Evolutionary conservation across 1,140 invertebrate genomes (phyloP), one percentile per base, ranked within the genome.

Genomic region (Heliconius hermathena): DNA sequence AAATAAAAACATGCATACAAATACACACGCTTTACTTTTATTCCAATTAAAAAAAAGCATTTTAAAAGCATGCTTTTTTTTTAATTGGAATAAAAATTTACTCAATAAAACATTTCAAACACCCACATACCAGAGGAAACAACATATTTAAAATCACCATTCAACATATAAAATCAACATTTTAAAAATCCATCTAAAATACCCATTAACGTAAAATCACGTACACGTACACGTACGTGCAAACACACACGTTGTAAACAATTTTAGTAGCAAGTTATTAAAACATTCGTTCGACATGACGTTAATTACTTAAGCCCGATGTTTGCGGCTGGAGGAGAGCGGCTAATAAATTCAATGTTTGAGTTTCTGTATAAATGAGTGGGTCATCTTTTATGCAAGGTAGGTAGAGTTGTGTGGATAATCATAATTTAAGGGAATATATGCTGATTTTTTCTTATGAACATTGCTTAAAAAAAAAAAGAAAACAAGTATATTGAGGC

Each of bases 251-350:
- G 79, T 79, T 81, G 85, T 87, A 91, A 91, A 91, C 90, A 91
- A 87, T 87, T 85, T 84, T 85, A 87, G 85, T 83, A 85, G 85
- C 87, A 84, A 88, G 88, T 92, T 92, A 91, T 91, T 90, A 92
- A 91, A 92, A 91, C 90, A 90, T 89, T 81, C 82, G 83, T 84
- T 86, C 87, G 86, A 91, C 87, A 88, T 89, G 85, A 87, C 89
- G 90, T 88, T 92, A 91, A 92, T 92, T 92, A 91, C 90, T 91
- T 91, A 90, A 91, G 88, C 90, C 83, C 81, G 77, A 18, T 88
- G 87, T 89, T 88, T 90, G 87, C 85, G 80, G 86, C 81, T 46
- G 81, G 81, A 80, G 77, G 81, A 80, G 84, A 77, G 73, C 85
- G 86, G 84, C 89, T 88, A 90, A 89, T 90, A 89, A 90, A 90